Evolutionary conservation across 2,797 vertebrate species (phyloP).

Genomic region (Enteromius paludinosus): DNA sequence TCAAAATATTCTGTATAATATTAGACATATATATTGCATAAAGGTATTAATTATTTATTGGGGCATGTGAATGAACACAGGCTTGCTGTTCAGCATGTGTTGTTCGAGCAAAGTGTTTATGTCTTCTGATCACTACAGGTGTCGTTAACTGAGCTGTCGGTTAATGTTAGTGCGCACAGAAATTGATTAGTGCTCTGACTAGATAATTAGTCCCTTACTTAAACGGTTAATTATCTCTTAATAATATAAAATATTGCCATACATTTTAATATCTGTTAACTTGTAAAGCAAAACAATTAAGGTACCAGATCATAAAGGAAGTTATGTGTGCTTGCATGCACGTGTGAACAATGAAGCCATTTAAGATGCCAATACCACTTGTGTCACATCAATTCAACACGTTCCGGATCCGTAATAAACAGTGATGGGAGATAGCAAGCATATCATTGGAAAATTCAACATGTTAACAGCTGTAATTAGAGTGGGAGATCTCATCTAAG

Average conservation of each 20-base stretch:
- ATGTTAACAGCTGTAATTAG: slow-evolving; percentile 46
- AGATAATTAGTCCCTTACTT: slow-evolving; percentile 27
- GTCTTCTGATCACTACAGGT: slow-evolving; percentile 17
- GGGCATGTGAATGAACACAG: background rate
- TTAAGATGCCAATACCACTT: slow-evolving; percentile 25
- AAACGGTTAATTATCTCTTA: slow-evolving; percentile 43
- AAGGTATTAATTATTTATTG: slow-evolving; percentile 1
- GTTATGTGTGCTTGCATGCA: background rate
- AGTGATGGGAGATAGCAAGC: slow-evolving; percentile 43
- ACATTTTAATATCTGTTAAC: slow-evolving; percentile 2
- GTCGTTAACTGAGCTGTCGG: slow-evolving; percentile 30
- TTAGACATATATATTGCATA: slow-evolving; percentile 11
- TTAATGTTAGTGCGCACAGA: background rate
- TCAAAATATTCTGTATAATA: background rate
- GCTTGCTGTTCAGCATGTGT: background rate
- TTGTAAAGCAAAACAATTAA: background rate
- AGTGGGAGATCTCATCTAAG: slow-evolving; percentile 27
- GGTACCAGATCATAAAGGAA: background rate
- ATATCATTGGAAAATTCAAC: slow-evolving; percentile 45
- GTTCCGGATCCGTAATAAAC: slow-evolving; percentile 40
- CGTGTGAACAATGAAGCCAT: slow-evolving; percentile 11
- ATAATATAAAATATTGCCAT: slow-evolving; percentile 23
- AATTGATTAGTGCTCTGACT: slow-evolving; percentile 18
- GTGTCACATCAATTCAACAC: slow-evolving; percentile 32
- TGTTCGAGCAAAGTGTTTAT: slow-evolving; percentile 5